Evolutionary conservation across 2,113 vertebrate species (phyloP).

Genomic region (Pachypanchax playfairii): DNA sequence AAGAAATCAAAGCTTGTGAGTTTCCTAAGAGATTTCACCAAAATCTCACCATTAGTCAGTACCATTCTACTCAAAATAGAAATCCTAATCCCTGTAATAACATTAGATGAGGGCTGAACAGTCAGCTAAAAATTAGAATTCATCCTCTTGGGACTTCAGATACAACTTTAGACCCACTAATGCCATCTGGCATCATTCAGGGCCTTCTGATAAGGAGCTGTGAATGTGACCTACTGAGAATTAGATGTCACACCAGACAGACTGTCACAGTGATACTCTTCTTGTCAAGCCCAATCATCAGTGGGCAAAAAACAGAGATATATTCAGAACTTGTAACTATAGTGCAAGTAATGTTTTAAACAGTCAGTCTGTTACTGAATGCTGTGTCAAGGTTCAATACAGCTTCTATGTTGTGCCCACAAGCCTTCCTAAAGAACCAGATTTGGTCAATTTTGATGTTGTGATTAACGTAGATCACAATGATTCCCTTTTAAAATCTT

Average conservation of each 20-base stretch:
- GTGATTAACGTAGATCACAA: too few species aligned
- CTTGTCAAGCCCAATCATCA: conserved; percentile 3
- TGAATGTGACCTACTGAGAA: conserved; percentile 2
- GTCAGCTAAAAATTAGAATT: conserved; percentile 11
- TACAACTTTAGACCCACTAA: conserved; percentile 3
- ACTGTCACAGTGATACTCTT: background rate
- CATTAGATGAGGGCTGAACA: conserved; percentile 12
- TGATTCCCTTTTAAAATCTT: background rate
- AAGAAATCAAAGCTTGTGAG: background rate
- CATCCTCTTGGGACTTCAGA: conserved; percentile 28
- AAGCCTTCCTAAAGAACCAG: too few species aligned
- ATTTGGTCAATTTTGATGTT: too few species aligned
- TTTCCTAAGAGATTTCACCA: background rate
- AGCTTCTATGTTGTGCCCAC: too few species aligned
- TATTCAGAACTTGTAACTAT: background rate
- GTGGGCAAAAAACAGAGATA: conserved; percentile 6
- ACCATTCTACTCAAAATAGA: background rate
- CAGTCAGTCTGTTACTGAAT: background rate
- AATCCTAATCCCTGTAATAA: conserved; percentile 7
- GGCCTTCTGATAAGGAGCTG: conserved; percentile 14
- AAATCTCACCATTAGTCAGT: background rate
- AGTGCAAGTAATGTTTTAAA: background rate
- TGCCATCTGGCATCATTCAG: conserved; percentile 26
- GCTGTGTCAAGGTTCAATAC: too few species aligned
- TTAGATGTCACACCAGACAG: conserved; percentile 15